Base-by-base conservation (phyloP, 2,797 vertebrate species). In the Mus spretus region DNA sequence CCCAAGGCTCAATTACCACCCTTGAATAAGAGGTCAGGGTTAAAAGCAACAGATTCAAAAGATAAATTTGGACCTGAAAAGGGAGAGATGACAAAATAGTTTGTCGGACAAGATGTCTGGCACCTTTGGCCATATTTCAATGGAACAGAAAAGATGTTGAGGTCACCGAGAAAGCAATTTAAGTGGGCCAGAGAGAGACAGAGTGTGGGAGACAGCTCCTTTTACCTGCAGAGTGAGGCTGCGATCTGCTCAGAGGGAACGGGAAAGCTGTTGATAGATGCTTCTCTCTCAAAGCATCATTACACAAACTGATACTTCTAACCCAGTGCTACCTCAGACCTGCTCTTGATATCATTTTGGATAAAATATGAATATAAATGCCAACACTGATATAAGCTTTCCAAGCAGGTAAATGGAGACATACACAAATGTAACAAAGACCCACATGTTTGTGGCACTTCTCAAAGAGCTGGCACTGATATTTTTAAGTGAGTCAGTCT, bases 1-100 rank as follows among this genome's bases (percentile, higher is more conserved):
- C 87, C 96, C 92, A 96, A 80, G 77, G 70, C 1, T 97, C 83
- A 97, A 91, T 85, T 95, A 92, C 90, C 65, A 63, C 96, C 98
- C 97, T 93, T 96, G 90, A 96, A 72, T 93, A 97, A 98, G 96
- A 55, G 98, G 91, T 97, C 97, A 92, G 95, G 97, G 96, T 94
- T 97, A 98, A 98, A 98, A 97, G 86, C 95, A 94, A 96, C 79
- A 96, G 94, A 91, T 91, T 94, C 79, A 96, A 96, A 97, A 98
- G 97, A 97, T 80, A 86, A 93, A 97, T 98, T 97, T 98, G 78
- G 88, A 98, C 97, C 97, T 98, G 89, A 91, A 97, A 97, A 98
- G 83, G 63, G 65, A 94, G 97, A 95, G 98, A 98, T 92, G 97
- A 95, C 82, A 97, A 95, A 97, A 92, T 61, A 95, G 90, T 96